A percentile compares a stretch with the other conserved stretches of the same genome.
Evolutionary conservation across 1,140 invertebrate species (phyloP).

Genomic region (Formica selysi): DNA sequence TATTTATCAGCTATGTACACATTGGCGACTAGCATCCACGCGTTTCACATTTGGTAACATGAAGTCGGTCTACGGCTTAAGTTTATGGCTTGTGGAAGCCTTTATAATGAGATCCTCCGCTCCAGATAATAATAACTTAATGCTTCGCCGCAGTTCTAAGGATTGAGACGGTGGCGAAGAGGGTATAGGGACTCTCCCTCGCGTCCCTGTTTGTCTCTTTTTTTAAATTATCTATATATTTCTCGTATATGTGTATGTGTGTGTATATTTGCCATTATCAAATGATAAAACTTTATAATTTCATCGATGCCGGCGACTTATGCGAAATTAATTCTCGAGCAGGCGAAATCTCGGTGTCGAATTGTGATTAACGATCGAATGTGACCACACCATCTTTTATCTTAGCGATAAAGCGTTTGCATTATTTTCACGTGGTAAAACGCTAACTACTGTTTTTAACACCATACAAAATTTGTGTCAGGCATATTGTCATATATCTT

Average conservation of each 20-base stretch:
- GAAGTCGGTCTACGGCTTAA: slow-evolving; percentile 73
- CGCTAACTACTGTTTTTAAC: not conserved
- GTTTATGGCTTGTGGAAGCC: slow-evolving; percentile 80
- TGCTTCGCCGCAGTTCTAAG: slow-evolving; percentile 74
- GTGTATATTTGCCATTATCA: not conserved
- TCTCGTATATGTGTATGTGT: not conserved
- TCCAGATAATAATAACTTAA: slow-evolving; percentile 76
- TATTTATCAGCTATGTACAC: slow-evolving; percentile 35
- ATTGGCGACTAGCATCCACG: not conserved
- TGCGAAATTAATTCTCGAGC: slow-evolving; percentile 41
- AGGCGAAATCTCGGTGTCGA: not conserved
- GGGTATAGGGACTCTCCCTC: not conserved
- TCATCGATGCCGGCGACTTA: not conserved
- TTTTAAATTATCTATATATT: not conserved
- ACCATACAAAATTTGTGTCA: not conserved
- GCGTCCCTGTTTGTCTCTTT: not conserved
- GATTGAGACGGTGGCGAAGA: slow-evolving; percentile 55
- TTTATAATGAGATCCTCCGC: slow-evolving; percentile 44
- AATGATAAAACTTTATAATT: slow-evolving; percentile 33
- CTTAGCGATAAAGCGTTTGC: slow-evolving; percentile 14
- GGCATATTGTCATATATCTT: not conserved
- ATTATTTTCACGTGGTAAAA: not conserved
- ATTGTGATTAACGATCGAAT: not conserved
- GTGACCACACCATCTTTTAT: not conserved
- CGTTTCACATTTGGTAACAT: slow-evolving; percentile 72